phyloP scores from a whole-genome alignment of 2,113 vertebrate genomes.

The Mormyrus iriodes region DNA sequence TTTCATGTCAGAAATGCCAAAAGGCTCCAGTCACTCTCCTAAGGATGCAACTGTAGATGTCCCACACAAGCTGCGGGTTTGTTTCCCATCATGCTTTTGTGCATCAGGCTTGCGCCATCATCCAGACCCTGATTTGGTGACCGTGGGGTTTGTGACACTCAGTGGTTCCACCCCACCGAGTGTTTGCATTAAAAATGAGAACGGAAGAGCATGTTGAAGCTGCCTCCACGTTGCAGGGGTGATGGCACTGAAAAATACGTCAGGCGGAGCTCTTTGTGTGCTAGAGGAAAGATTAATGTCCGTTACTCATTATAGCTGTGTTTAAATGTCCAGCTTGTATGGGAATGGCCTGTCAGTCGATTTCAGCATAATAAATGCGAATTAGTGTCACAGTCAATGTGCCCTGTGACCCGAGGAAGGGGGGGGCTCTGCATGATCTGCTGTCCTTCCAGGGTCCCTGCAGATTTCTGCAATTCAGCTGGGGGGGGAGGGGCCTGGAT shows the following conservation, averaged over 20 bases:
- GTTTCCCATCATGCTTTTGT: not conserved
- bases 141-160: not conserved
- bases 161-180: not conserved
- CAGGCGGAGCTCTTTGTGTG: not conserved
- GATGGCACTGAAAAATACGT: not conserved
- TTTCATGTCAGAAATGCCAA: not conserved
- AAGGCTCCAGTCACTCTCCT: not conserved
- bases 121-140: not conserved
- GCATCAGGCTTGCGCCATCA: not conserved
- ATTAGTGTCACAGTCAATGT: not conserved
- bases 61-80: not conserved
- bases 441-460: not conserved
- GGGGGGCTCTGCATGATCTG: not conserved
- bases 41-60: not conserved
- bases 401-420: not conserved
- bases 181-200: not conserved
- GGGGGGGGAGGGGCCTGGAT: not conserved
- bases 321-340: not conserved
- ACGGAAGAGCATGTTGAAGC: not conserved
- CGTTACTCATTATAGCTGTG: not conserved
- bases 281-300: not conserved
- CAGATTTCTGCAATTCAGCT: not conserved
- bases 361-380: not conserved
- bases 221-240: not conserved
- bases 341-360: not conserved